phyloP scores from a whole-genome alignment of 2,113 vertebrate species.

The Nicator chloris region DNA sequence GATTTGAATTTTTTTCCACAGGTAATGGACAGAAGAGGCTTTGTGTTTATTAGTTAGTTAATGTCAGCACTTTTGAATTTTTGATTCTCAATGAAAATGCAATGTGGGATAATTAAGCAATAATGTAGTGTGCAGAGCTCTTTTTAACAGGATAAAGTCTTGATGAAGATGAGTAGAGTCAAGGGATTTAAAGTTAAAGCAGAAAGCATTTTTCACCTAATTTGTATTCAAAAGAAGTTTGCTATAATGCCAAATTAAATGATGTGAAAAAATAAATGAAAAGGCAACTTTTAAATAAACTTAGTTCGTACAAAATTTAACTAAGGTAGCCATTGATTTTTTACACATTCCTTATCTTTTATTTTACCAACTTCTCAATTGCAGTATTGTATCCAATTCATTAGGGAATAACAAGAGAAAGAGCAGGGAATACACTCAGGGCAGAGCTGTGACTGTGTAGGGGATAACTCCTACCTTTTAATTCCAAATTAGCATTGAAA shows the following conservation, averaged over 20 bases:
- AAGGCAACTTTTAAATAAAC: slow-evolving; percentile 49
- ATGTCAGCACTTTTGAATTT: slow-evolving; percentile 27
- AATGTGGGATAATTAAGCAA: slow-evolving; percentile 29
- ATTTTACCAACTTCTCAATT: neutral
- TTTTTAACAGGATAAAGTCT: slow-evolving; percentile 15
- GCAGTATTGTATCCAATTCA: neutral
- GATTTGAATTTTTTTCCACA: neutral
- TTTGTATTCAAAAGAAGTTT: slow-evolving; percentile 43
- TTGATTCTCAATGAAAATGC: slow-evolving; percentile 6
- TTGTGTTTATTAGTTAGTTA: neutral
- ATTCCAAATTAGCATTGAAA: neutral
- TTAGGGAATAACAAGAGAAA: neutral
- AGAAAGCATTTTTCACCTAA: slow-evolving; percentile 43
- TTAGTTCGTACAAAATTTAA: neutral
- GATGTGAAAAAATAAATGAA: slow-evolving; percentile 32
- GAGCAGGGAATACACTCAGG: neutral
- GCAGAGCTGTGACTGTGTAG: neutral
- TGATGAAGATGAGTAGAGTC: slow-evolving; percentile 12
- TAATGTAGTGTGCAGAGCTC: neutral
- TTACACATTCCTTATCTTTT: neutral
- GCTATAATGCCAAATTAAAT: slow-evolving; percentile 31
- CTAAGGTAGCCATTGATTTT: neutral
- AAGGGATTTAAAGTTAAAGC: slow-evolving; percentile 21
- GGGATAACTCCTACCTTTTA: neutral
- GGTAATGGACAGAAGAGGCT: neutral